Conservation (phyloP, 2,797 vertebrate species). For the Microctenopoma stevenorrisi region DNA sequence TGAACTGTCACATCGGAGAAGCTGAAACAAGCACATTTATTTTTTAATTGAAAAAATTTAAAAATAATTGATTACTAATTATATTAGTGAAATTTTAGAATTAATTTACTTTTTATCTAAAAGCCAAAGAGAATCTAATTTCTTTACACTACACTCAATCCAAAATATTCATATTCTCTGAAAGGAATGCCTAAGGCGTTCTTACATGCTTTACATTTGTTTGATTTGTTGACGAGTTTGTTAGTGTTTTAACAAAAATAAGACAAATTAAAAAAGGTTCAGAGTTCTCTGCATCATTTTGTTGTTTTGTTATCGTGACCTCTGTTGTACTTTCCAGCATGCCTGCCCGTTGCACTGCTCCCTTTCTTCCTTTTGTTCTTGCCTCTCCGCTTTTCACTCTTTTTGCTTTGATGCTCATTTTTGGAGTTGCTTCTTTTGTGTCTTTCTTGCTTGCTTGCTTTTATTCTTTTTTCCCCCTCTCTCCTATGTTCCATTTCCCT, state of each 20-base stretch:
- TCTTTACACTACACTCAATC: not conserved
- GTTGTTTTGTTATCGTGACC: conserved; percentile 62
- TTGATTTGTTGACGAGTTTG: conserved; percentile 31
- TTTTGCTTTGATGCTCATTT: conserved; percentile 81
- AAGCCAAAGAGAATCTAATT: not conserved
- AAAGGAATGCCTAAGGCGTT: not conserved
- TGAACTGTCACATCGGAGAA: not conserved
- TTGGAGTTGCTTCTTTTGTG: conserved; percentile 79
- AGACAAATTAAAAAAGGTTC: conserved; percentile 31
- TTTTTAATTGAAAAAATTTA: not conserved
- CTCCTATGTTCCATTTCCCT: conserved; percentile 68
- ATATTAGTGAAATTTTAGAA: not conserved
- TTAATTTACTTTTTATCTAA: not conserved
- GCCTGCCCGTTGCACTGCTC: conserved; percentile 58
- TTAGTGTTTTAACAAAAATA: conserved; percentile 30
- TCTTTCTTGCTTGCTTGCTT: conserved; percentile 73
- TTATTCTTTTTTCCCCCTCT: conserved; percentile 54
- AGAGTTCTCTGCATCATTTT: conserved; percentile 59
- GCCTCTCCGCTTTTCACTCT: conserved; percentile 69
- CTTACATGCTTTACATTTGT: not conserved
- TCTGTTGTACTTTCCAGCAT: conserved; percentile 61
- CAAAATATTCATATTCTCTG: not conserved
- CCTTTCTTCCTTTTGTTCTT: conserved; percentile 75
- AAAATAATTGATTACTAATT: not conserved
- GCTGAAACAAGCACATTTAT: not conserved